Percentiles rank a stretch among this genome's conserved stretches.
phyloP scores from a whole-genome alignment of 2,888 invertebrate genomes.

The Lagria hirta region DNA sequence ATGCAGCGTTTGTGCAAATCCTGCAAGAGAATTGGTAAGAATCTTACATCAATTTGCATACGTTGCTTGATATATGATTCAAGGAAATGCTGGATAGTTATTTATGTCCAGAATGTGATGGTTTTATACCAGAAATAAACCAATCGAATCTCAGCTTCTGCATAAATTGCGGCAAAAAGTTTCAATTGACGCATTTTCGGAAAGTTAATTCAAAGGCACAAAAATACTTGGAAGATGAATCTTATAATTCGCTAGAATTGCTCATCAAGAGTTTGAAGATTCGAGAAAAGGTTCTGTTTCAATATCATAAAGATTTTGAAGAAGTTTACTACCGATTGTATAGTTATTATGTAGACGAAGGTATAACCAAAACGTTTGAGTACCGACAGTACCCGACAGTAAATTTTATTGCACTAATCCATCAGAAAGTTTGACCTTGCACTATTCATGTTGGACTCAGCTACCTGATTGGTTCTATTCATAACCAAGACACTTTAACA shows the following conservation, averaged over 20 bases:
- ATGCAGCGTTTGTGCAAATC: slow-evolving; percentile 68
- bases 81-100: slow-evolving; percentile 53
- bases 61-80: slow-evolving; percentile 2
- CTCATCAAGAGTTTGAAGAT: slow-evolving; percentile 55
- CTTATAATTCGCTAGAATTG: slow-evolving; percentile 43
- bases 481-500: too few species aligned
- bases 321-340: slow-evolving; percentile 54
- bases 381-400: too few species aligned
- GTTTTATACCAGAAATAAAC: slow-evolving; percentile 40
- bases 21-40: slow-evolving; percentile 44
- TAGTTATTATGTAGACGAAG: slow-evolving; percentile 56
- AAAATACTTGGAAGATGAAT: slow-evolving; percentile 45
- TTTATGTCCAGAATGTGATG: slow-evolving; percentile 52
- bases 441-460: too few species aligned
- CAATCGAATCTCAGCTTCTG: slow-evolving; percentile 47
- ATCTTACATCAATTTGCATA: not conserved
- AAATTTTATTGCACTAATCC: too few species aligned
- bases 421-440: too few species aligned
- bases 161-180: slow-evolving; percentile 39
- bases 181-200: slow-evolving; percentile 39
- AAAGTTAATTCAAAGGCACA: slow-evolving; percentile 43
- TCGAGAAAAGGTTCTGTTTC: slow-evolving; percentile 55
- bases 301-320: slow-evolving; percentile 56
- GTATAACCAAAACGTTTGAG: slow-evolving; percentile 46
- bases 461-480: too few species aligned